These are phyloP conservation scores for Heliconius aoede DNA, from an alignment of 2,888 invertebrate genomes.

Conservation along the genomic window DNA sequence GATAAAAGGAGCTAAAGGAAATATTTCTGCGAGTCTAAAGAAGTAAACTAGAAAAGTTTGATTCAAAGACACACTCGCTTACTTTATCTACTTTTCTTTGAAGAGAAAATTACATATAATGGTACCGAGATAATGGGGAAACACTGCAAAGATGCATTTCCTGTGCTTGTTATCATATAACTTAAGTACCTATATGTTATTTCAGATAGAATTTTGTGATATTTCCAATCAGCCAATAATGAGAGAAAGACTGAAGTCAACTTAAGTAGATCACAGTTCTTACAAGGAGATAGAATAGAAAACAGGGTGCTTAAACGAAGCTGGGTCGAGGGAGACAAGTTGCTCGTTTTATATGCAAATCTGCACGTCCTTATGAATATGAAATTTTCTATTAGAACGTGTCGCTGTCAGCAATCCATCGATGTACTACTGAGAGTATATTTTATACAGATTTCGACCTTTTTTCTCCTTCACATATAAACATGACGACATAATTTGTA, in stretches of 20 bases:
- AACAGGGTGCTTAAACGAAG: slow-evolving; percentile 70
- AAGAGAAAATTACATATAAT: slow-evolving; percentile 4
- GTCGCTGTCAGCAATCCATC: slow-evolving; percentile 79
- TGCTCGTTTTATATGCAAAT: slow-evolving; percentile 84
- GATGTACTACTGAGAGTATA: slow-evolving; percentile 67
- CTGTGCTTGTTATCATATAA: neutral
- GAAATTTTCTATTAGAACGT: slow-evolving; percentile 84
- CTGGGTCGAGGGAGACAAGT: slow-evolving; percentile 63
- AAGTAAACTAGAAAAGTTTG: slow-evolving; percentile 44
- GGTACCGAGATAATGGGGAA: neutral
- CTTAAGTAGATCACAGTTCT: slow-evolving; percentile 53
- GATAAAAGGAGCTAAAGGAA: slow-evolving; percentile 47
- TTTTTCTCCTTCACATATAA: slow-evolving; percentile 63
- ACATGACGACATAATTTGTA: slow-evolving; percentile 53
- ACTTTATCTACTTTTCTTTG: neutral
- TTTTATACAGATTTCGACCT: slow-evolving; percentile 63
- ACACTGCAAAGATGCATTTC: neutral
- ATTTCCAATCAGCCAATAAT: neutral
- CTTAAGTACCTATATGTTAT: neutral
- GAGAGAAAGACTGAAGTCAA: slow-evolving; percentile 17
- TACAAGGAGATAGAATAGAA: slow-evolving; percentile 71
- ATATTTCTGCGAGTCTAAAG: slow-evolving; percentile 42
- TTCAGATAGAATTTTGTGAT: neutral
- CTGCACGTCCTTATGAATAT: slow-evolving; percentile 82
- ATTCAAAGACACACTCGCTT: slow-evolving; percentile 21